A percentile compares a stretch with the other conserved stretches of the same genome.
Conservation (phyloP, 2,797 vertebrate species). For the Pipistrellus nathusii region DNA sequence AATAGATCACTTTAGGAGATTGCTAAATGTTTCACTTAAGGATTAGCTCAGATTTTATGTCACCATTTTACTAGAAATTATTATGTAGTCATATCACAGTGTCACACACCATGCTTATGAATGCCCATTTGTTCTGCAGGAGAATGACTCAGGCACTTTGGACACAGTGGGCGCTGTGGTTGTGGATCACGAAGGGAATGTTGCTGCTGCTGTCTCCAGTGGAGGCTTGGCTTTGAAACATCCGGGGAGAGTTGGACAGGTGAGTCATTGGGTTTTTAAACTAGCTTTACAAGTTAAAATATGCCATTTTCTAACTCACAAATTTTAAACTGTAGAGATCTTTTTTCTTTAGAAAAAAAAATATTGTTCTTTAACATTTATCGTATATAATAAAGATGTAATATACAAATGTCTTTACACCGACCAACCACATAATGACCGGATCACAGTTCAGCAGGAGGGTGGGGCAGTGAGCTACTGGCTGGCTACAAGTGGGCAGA, state of each 20-base stretch:
- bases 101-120: not conserved
- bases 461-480: too few relatives aligned
- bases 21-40: not conserved
- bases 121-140: conserved; percentile 83
- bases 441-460: too few relatives aligned
- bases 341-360: conserved; percentile 47
- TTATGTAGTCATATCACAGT: not conserved
- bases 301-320: not conserved
- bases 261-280: conserved; percentile 78
- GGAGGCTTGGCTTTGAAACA: conserved; percentile 99
- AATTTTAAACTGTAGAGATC: not conserved
- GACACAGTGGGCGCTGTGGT: conserved; percentile 98
- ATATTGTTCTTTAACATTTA: conserved; percentile 37
- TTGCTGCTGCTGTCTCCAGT: conserved; percentile 98
- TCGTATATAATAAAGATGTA: too few relatives aligned
- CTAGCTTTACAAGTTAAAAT: conserved; percentile 6
- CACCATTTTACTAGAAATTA: not conserved
- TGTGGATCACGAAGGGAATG: conserved; percentile 98
- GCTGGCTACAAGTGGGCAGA: too few relatives aligned
- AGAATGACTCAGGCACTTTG: conserved; percentile 93
- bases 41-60: not conserved
- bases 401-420: too few relatives aligned
- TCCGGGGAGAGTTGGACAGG: conserved; percentile 98
- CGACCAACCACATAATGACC: too few relatives aligned
- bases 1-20: conserved; percentile 35